Conservation (phyloP, 2,797 vertebrate genomes). For the Mionectes olivaceus region DNA sequence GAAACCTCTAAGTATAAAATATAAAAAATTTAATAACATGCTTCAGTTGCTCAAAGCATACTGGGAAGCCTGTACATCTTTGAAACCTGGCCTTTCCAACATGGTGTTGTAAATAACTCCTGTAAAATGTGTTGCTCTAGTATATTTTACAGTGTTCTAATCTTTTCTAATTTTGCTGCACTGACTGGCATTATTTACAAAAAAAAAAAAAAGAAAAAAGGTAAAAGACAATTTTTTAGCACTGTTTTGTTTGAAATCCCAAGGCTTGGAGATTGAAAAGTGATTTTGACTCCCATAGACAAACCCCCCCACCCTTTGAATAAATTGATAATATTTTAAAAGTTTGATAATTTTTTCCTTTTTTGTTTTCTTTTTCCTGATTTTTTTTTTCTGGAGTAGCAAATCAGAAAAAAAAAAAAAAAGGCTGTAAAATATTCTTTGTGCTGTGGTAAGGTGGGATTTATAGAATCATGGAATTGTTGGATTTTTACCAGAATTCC, state of each 20-base stretch:
- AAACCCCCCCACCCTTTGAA: not conserved
- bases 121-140: not conserved
- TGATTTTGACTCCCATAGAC: not conserved
- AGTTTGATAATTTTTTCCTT: fast-evolving
- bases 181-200: not conserved
- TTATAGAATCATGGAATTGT: not conserved
- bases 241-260: not conserved
- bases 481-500: not conserved
- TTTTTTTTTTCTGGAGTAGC: fast-evolving
- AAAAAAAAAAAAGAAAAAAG: not conserved
- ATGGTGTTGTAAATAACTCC: not conserved
- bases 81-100: not conserved
- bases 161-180: not conserved
- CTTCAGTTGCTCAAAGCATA: not conserved
- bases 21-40: not conserved
- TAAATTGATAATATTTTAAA: not conserved
- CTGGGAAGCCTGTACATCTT: not conserved
- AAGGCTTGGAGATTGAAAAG: not conserved
- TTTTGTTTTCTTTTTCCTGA: fast-evolving
- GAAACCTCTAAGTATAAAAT: not conserved
- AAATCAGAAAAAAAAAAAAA: not conserved
- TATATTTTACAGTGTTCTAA: not conserved
- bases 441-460: not conserved
- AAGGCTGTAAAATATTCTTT: not conserved
- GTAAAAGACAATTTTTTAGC: not conserved